phyloP scores from a whole-genome alignment of 2,888 invertebrate genomes.

The Aquatica leii region DNA sequence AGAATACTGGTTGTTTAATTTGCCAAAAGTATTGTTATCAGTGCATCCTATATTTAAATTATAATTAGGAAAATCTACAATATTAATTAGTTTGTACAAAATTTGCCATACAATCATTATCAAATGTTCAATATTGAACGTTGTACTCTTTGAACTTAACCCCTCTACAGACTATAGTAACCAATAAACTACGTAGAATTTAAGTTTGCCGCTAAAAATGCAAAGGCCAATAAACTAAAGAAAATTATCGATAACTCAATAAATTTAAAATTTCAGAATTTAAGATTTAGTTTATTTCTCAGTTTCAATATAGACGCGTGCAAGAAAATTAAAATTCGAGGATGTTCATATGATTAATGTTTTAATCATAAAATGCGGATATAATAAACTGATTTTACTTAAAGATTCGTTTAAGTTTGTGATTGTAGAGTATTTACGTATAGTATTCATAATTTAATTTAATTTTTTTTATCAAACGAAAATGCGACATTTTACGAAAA shows the following conservation, averaged over 20 bases:
- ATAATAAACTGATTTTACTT: not conserved
- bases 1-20: too few species aligned
- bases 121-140: slow-evolving; percentile 24
- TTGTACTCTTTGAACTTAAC: slow-evolving; percentile 34
- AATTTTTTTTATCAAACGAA: slow-evolving; percentile 32
- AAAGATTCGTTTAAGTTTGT: not conserved
- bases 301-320: slow-evolving; percentile 5
- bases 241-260: slow-evolving; percentile 19
- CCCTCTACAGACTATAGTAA: slow-evolving; percentile 13
- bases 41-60: not conserved
- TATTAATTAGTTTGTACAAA: not conserved
- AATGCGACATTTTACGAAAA: slow-evolving; percentile 73
- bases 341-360: not conserved
- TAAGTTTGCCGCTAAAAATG: slow-evolving; percentile 31
- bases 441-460: slow-evolving; percentile 8
- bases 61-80: not conserved
- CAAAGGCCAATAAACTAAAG: slow-evolving; percentile 33
- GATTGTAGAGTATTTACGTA: slow-evolving; percentile 1
- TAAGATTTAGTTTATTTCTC: slow-evolving; percentile 12
- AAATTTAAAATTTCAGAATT: slow-evolving; percentile 12
- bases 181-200: slow-evolving; percentile 22
- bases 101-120: slow-evolving; percentile 24
- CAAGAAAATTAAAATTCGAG: not conserved
- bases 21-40: too few species aligned
- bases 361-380: not conserved